Conservation (phyloP, 2,888 invertebrate genomes). For the Heliconius charithonia region DNA sequence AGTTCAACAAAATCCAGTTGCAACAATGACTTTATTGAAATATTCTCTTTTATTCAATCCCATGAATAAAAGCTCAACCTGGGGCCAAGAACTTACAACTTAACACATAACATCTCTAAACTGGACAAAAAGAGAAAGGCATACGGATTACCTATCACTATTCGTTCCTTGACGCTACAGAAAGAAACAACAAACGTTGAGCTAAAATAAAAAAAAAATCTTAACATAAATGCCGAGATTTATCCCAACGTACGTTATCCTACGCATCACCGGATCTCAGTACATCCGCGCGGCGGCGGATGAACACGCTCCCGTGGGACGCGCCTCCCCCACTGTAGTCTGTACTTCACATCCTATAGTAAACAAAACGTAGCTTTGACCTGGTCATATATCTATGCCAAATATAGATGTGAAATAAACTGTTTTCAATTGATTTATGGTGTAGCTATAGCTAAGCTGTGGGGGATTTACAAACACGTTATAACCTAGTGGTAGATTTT, state of each 20-base stretch:
- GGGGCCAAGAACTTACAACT: no score
- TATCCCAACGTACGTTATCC: constrained; percentile 28
- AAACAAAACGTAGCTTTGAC: constrained; percentile 30
- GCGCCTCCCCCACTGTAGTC: constrained; percentile 40
- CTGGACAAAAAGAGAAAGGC: no score
- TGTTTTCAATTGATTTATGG: neutral
- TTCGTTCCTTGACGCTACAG: no score
- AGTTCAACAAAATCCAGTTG: no score
- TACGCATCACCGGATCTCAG: constrained; percentile 55
- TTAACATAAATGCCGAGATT: neutral
- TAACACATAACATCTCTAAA: no score
- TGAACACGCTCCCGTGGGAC: constrained; percentile 56
- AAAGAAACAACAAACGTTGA: neutral
- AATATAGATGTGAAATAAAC: neutral
- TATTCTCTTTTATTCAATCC: no score
- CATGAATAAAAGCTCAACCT: no score
- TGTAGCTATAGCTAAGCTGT: no score
- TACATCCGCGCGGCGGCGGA: constrained; percentile 61
- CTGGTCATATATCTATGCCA: constrained; percentile 19
- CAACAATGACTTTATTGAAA: no score
- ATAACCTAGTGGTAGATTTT: no score
- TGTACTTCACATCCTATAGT: constrained; percentile 41
- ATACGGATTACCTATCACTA: no score
- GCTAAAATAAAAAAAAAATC: neutral
- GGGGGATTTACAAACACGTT: no score